These are phyloP conservation scores for Oryzias woworae DNA, from an alignment of 2,113 vertebrate genomes.

Conservation along the genomic window DNA sequence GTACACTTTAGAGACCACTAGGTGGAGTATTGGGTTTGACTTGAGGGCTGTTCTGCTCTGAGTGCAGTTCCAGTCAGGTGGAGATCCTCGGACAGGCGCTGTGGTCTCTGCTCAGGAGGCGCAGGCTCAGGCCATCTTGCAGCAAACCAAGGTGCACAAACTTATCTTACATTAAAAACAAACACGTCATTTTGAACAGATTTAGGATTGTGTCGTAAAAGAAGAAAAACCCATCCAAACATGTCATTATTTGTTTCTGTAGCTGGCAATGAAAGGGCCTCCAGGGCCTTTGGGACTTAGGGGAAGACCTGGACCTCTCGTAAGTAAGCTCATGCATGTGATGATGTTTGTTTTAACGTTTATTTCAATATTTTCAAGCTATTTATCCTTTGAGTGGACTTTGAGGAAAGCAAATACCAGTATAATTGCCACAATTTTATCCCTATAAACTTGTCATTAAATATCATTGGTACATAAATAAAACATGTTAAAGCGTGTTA, in stretches of 20 bases:
- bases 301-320: slow-evolving; percentile 90
- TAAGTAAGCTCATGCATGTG: slow-evolving; percentile 67
- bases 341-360: not conserved
- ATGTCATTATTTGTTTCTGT: slow-evolving; percentile 5
- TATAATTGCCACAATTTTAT: too few relatives aligned
- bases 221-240: not conserved
- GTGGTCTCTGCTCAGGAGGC: slow-evolving; percentile 92
- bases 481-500: too few relatives aligned
- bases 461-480: too few relatives aligned
- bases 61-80: slow-evolving; percentile 89
- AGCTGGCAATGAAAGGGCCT: slow-evolving; percentile 92
- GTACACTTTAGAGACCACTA: slow-evolving; percentile 33
- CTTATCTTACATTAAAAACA: not conserved
- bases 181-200: not conserved
- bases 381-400: not conserved
- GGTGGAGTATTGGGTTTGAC: slow-evolving; percentile 47
- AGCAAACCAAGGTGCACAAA: slow-evolving; percentile 87
- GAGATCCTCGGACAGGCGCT: slow-evolving; percentile 81
- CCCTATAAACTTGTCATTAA: too few relatives aligned
- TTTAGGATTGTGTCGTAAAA: not conserved
- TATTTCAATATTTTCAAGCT: not conserved
- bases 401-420: not conserved
- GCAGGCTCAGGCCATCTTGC: slow-evolving; percentile 94
- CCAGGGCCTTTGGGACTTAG: slow-evolving; percentile 90
- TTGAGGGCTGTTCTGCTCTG: slow-evolving; percentile 9